Percentiles rank a stretch among this genome's conserved stretches.
phyloP scores from a whole-genome alignment of 1,140 invertebrate genomes.

The Zaprionus tsacasi region DNA sequence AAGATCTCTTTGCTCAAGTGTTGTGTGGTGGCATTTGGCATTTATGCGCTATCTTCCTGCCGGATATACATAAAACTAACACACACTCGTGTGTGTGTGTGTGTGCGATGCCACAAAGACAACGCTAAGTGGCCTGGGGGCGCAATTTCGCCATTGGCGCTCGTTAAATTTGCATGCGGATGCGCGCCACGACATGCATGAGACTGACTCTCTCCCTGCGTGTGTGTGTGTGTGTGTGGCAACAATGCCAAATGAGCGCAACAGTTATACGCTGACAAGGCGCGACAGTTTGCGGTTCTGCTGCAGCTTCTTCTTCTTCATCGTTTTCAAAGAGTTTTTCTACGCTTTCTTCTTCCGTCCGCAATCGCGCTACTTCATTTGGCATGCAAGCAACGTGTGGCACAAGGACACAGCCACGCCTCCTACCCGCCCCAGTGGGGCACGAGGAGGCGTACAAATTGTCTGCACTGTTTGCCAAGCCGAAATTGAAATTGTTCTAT shows the following conservation, averaged over 20 bases:
- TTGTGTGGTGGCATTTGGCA: constrained; percentile 41
- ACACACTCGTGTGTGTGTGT: constrained; percentile 32
- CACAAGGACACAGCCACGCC: constrained; percentile 63
- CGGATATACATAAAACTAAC: constrained; percentile 61
- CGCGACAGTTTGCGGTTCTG: constrained; percentile 46
- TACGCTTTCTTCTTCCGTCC: constrained; percentile 18
- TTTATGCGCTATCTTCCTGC: constrained; percentile 64
- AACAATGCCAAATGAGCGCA: constrained; percentile 65
- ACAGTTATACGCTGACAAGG: constrained; percentile 58
- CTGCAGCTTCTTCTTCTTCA: background rate
- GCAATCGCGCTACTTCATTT: constrained; percentile 65
- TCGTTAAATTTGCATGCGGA: constrained; percentile 79
- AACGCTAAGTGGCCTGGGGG: constrained; percentile 73
- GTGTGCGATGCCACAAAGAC: constrained; percentile 61
- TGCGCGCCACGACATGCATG: constrained; percentile 7
- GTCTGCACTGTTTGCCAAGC: constrained; percentile 30
- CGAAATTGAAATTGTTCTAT: constrained; percentile 65
- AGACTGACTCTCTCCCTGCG: background rate
- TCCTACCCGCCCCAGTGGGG: background rate
- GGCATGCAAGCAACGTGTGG: constrained; percentile 69
- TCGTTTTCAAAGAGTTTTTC: constrained; percentile 40
- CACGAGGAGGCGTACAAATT: background rate
- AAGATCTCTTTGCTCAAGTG: constrained; percentile 33
- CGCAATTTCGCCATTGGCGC: constrained; percentile 72
- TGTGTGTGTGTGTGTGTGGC: constrained; percentile 27